Base-by-base conservation (phyloP, 2,797 vertebrate genomes). In the Amazona finschi region DNA sequence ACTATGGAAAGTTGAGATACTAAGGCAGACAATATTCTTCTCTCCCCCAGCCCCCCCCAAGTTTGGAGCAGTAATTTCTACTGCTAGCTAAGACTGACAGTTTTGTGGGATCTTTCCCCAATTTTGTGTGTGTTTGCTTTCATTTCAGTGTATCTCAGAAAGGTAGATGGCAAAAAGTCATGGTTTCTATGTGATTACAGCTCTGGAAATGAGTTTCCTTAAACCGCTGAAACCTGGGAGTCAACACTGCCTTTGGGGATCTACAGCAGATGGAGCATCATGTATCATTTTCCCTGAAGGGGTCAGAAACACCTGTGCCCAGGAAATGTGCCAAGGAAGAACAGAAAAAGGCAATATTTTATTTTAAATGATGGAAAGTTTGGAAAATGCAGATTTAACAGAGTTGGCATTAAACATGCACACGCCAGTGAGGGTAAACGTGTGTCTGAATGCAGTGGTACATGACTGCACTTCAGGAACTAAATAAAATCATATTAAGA, bases 221-320 rank as follows among this genome's bases (percentile, higher is more conserved):
- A 76, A 93, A 91, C 43, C 33, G 57, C 39, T 57, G 72, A 94
- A 94, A 90, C 41, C 64, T 61, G 47, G 74, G 77, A 90, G 52
- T 85, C 81, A 92, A 69, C 74, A 82, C 21, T 74, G 69, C 67
- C 77, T 94, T 74, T 76, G 46, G 88, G 71, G 49, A 92, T 61
- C 44, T 83, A 62, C 44, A 93, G 84, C 86, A 95, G 88, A 94
- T 90, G 89, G 78, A 57, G 41, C 80, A 90, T 60, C 70, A 36
- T 46, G 58, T 49, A 90, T 60, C 53, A 70, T 73, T 93, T 64
- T 73, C 60, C 81, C 90, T 57, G 67, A 90, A 92, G 71, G 53
- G 92, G 75, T 92, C 82, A 95, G 79, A 87, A 88, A 94, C 93
- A 94, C 86, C 89, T 89, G 81, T 82, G 71, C 58, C 84, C 43